Conservation (phyloP, 2,888 invertebrate species). For the Drosophila helvetica region DNA sequence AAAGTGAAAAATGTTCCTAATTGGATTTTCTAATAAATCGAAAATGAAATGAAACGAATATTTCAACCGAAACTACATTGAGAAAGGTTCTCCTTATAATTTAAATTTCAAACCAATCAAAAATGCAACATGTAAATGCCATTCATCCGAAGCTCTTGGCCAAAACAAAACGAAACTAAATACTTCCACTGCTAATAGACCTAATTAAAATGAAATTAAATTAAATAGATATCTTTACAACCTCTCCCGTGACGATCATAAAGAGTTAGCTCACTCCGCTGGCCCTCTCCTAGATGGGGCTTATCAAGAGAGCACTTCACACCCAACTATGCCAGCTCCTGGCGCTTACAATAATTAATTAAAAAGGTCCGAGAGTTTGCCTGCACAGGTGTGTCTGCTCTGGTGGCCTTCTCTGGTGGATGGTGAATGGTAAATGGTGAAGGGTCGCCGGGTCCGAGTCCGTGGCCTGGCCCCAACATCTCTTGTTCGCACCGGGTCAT, state of each 20-base stretch:
- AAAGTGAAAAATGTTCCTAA: too few species aligned
- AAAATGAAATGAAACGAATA: too few species aligned
- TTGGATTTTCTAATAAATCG: too few species aligned
- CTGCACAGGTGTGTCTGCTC: conserved; percentile 11
- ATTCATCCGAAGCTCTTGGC: too few species aligned
- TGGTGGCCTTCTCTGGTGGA: not conserved
- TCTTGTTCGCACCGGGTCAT: conserved; percentile 23
- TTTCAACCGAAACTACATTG: not conserved
- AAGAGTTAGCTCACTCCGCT: conserved; percentile 14
- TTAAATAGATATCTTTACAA: conserved; percentile 21
- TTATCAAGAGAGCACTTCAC: conserved; percentile 24
- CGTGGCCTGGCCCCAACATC: not conserved
- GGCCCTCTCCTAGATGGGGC: not conserved
- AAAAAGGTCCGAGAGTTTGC: conserved; percentile 23
- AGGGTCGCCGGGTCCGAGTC: not conserved
- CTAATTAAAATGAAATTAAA: conserved; percentile 24
- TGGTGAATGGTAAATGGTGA: too few species aligned
- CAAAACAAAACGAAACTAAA: not conserved
- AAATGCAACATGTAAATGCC: too few species aligned
- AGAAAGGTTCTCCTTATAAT: not conserved
- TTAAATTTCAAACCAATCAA: not conserved
- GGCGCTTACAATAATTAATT: conserved; percentile 31
- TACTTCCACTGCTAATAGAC: conserved; percentile 21
- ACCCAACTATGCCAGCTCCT: conserved; percentile 3
- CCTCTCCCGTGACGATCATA: conserved; percentile 13